Base-by-base conservation (phyloP, 2,113 vertebrate species). In the Gymnobelideus leadbeateri region DNA sequence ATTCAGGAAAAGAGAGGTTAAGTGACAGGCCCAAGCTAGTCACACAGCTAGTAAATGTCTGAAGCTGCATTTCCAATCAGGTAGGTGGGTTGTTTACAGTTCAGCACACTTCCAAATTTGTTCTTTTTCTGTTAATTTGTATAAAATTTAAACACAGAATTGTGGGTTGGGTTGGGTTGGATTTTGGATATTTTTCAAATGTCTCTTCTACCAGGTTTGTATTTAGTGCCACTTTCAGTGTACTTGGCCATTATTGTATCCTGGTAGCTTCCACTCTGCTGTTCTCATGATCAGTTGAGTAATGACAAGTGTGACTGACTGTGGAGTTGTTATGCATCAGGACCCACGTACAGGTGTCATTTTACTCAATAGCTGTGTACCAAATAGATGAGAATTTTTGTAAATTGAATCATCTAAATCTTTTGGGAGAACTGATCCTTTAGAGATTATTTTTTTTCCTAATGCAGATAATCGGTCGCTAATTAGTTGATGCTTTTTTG, bases 391-490 rank as follows among this genome's bases (percentile, higher is more conserved):
- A 46, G 91, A 53, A 93, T 49, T 77, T 97, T 68, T 43, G 47
- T 89, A 91, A 94, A 96, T 97, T 68, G 91, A 91, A 89, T 95
- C 91, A 84, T 89, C 90, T 94, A 91, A 94, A 43, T 84, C 68
- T 84, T 84, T 84, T 84, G 68, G n/a, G 68, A 84, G n/a, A 84
- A 19, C 68, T 84, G n/a, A 84, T 84, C n/a, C 68, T 84, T 43
- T 23, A 84, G 68, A 84, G 68, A 84, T 19, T 23, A 43, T 84
- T 61, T 49, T 61, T 68, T 77, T 68, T 16, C 57, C n/a, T 84
- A 43, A 84, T 84, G 37, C 7, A 43, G n/a, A 43, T 84, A 43
- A 84, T 84, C 68, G 43, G 68, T 84, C 68, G 16, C n/a, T 84
- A 84, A 84, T 84, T 84, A 84, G 68, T 43, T 84, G 68, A 84